These are phyloP conservation scores for Microplitis demolitor DNA, from an alignment of 1,140 invertebrate species.

Conservation along the genomic window DNA sequence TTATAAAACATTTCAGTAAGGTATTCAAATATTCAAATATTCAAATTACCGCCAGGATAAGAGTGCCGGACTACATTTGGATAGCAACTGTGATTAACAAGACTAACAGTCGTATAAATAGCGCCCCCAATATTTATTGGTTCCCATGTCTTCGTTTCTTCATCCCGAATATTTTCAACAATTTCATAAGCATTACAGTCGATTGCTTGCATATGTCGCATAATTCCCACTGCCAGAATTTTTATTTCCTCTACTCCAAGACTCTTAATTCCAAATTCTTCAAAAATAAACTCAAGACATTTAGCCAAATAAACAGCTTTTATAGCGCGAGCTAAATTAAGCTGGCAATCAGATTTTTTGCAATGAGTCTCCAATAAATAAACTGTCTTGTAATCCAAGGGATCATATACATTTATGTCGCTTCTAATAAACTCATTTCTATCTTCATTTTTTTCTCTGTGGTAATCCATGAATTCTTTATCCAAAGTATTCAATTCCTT, in stretches of 20 bases:
- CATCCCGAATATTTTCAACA: conserved; percentile 59
- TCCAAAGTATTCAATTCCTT: conserved; percentile 32
- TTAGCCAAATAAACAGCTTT: conserved; percentile 65
- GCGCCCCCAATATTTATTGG: conserved; percentile 65
- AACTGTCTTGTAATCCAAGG: conserved; percentile 49
- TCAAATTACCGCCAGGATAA: conserved; percentile 47
- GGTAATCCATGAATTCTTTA: conserved; percentile 56
- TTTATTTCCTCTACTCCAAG: conserved; percentile 36
- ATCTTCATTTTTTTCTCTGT: conserved; percentile 38
- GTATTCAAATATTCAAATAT: not conserved
- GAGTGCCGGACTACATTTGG: conserved; percentile 65
- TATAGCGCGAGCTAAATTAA: conserved; percentile 61
- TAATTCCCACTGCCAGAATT: conserved; percentile 55
- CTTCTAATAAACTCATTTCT: conserved; percentile 47
- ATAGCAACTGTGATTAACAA: conserved; percentile 69
- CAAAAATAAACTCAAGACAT: conserved; percentile 57
- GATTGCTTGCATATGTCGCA: conserved; percentile 65
- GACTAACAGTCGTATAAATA: conserved; percentile 67
- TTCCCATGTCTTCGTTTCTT: conserved; percentile 45
- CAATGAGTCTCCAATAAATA: conserved; percentile 60
- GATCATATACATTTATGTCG: conserved; percentile 34
- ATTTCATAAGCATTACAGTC: conserved; percentile 73
- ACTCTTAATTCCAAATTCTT: conserved; percentile 31
- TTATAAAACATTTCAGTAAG: not conserved
- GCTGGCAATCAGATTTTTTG: conserved; percentile 50